Conservation (phyloP, 2,797 vertebrate genomes). For the Gallirallus australis region DNA sequence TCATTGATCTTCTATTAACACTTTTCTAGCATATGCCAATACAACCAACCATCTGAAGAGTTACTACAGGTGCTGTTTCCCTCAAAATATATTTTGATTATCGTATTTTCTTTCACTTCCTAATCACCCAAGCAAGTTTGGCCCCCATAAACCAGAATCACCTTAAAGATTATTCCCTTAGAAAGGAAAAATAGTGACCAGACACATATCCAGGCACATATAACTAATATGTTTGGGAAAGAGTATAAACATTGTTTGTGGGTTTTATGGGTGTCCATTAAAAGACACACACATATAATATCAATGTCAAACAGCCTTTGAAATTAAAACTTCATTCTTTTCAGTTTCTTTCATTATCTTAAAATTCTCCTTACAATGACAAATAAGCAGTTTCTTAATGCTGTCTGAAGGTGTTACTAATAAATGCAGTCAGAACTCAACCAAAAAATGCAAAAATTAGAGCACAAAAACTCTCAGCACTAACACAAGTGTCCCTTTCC, state of each 20-base stretch:
- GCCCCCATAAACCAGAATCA: neutral
- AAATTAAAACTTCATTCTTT: neutral
- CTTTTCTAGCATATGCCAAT: slow-evolving; percentile 81
- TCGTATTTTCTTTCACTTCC: neutral
- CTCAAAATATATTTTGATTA: neutral
- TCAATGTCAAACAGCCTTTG: neutral
- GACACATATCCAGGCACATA: neutral
- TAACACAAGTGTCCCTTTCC: neutral
- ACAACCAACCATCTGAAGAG: slow-evolving; percentile 74
- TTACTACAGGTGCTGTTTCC: slow-evolving; percentile 67
- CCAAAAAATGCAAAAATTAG: neutral
- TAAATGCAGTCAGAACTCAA: neutral
- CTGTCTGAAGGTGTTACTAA: neutral
- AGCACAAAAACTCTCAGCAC: neutral
- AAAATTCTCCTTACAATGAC: neutral
- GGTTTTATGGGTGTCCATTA: neutral
- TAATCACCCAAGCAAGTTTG: neutral
- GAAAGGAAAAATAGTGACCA: neutral
- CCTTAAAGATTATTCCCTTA: neutral
- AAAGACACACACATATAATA: neutral
- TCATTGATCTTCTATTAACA: slow-evolving; percentile 81
- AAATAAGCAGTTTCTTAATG: neutral
- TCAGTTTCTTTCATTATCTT: neutral
- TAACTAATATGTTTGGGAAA: neutral
- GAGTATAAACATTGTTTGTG: neutral